These are phyloP conservation scores for Clavelina lepadiformis DNA, from an alignment of 23 tunicate genomes.

Conservation along the genomic window DNA sequence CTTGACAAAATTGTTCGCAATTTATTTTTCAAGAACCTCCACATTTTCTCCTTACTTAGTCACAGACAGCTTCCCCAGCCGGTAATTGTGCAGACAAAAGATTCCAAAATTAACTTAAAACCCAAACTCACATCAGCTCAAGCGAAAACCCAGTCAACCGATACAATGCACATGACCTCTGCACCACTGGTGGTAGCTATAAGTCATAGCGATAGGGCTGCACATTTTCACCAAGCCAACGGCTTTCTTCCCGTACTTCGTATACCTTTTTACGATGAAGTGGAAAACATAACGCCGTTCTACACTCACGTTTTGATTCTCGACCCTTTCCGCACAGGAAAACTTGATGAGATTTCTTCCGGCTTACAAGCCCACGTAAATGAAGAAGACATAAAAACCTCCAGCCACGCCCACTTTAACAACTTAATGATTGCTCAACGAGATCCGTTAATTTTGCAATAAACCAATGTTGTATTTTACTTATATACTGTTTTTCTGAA, in stretches of 20 bases:
- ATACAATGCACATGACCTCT: neutral
- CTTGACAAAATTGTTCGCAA: neutral
- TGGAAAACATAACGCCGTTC: slow-evolving; percentile 8
- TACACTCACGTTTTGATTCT: neutral
- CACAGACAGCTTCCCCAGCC: no score
- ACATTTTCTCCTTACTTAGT: slow-evolving; percentile 1
- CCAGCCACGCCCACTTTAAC: no score
- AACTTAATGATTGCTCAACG: no score
- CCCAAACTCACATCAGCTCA: no score
- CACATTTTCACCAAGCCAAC: slow-evolving; percentile 18
- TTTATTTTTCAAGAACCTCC: neutral
- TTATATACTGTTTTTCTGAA: no score
- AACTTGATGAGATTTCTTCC: neutral
- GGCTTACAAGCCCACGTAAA: no score
- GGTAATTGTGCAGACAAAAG: neutral
- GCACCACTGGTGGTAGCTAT: slow-evolving; percentile 12
- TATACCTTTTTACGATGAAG: slow-evolving; percentile 12
- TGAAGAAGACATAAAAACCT: no score
- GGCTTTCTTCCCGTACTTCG: slow-evolving; percentile 6
- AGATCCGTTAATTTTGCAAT: no score
- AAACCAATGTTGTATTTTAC: no score
- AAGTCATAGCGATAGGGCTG: slow-evolving; percentile 29
- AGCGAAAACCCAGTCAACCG: no score
- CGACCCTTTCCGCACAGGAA: slow-evolving; percentile 8
- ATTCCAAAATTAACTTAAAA: no score